Base-by-base conservation (phyloP, 2,797 vertebrate species). In the Tolypeutes matacus region DNA sequence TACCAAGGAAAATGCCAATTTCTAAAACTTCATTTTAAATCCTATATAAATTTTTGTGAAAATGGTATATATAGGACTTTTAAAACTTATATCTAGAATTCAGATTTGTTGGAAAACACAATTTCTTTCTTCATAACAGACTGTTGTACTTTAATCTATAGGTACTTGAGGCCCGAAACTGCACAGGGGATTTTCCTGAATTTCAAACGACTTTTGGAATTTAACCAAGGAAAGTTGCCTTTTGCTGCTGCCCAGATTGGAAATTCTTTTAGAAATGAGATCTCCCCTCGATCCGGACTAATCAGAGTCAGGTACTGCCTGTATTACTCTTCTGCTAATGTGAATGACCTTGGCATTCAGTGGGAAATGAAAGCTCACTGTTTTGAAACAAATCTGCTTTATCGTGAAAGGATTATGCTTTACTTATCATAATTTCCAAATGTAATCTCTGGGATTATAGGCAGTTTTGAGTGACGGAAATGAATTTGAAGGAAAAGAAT, bases 171-270 rank as follows among this genome's bases (percentile, higher is more conserved):
- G 98, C 99, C 99, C 96, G 99, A 99, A 99, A 99, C 99, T 0
- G 99, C 99, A 96, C 99, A 99, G 98, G 99, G 99, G 98, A 99
- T 99, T 98, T 99, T 99, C 98, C 99, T 99, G 96, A 99, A 99
- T 98, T 99, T 99, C 98, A 99, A 99, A 96, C 99, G 99, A 64
- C 99, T 99, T 62, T 97, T 99, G 97, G 99, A 99, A 98, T 99
- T 99, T 91, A 99, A 99, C 98, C 99, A 99, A 98, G 99, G 99
- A 93, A 99, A 99, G 97, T 98, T 99, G 95, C 99, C 99, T 86
- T 99, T 99, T 39, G 99, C 99, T 97, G 99, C 99, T 96, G 99
- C 99, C 97, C 99, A 99, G 98, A 99, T 99, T 42, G 99, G 99
- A 97, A 99, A 99, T 97, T 99, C 99, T 70, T 99, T 99, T 98